Base-by-base conservation (phyloP, 2,797 vertebrate species). In the Scolopax bukidnonensis region DNA sequence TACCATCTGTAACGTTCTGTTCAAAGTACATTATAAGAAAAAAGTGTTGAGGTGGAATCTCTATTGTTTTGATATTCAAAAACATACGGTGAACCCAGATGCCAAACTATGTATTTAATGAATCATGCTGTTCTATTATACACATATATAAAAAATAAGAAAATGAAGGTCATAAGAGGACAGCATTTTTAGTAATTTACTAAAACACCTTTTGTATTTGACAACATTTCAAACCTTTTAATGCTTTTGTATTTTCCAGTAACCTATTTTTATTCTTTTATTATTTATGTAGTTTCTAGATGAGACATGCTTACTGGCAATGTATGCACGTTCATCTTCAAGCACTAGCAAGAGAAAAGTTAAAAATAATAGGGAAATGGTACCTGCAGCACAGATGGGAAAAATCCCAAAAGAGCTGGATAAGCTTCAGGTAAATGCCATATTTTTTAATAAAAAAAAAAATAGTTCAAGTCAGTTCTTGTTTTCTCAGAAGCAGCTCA, bases 91-190 rank as follows among this genome's bases (percentile, higher is more conserved):
- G 86, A 98, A 96, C 57, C 61, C 87, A 97, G 97, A 97, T 97
- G 89, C 89, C 96, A 97, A 97, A 94, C 87, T 95, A 95, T 94
- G 84, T 93, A 96, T 95, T 96, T 95, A 97, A 97, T 91, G 82
- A 96, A 95, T 96, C 92, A 95, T 88, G 84, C 87, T 96, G 96
- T 67, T 97, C 86, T 86, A 97, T 84, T 89, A 80, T 41, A 92
- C 40, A 89, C 63, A 60, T 5, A 28, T 73, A 91, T 93, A 71
- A 87, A 93, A 89, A 89, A 71, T 57, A 83, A 16, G 57, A 92
- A 97, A 91, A 81, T 86, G 15, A 69, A 90, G 69, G 60, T 74
- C 54, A 79, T 83, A 91, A 87, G 43, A 95, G 81, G 82, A 88
- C 89, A 96, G 63, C 28, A 88, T 80, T 97, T 97, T 95, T 53